A percentile compares a stretch with the other conserved stretches of the same genome.
These are phyloP conservation scores for Jordanella pulchra DNA, from an alignment of 2,797 vertebrate species.

Conservation along the genomic window DNA sequence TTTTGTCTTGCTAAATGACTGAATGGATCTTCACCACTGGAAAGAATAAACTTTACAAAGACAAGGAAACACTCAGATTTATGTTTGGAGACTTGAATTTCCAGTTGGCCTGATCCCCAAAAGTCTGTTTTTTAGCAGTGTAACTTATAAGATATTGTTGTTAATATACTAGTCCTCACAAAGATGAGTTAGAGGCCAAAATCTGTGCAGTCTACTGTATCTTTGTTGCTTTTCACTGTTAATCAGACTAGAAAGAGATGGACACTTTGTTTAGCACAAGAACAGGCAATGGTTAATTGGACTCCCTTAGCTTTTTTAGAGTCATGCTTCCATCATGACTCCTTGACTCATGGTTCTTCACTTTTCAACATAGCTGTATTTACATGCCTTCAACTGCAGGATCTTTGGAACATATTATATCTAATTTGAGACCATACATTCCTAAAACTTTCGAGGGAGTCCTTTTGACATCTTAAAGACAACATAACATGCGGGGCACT, in stretches of 20 bases:
- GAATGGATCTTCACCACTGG: slow-evolving; percentile 39
- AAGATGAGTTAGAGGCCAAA: slow-evolving; percentile 25
- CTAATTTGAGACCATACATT: neutral
- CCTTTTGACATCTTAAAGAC: neutral
- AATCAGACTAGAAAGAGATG: slow-evolving; percentile 21
- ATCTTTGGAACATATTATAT: neutral
- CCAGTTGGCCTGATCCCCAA: slow-evolving; percentile 40
- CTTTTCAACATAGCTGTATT: neutral
- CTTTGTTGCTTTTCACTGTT: slow-evolving; percentile 26
- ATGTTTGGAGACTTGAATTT: slow-evolving; percentile 37
- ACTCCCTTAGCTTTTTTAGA: neutral
- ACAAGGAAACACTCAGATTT: slow-evolving; percentile 31
- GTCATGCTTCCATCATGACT: neutral
- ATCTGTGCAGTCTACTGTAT: slow-evolving; percentile 72
- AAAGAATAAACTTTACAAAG: slow-evolving; percentile 54
- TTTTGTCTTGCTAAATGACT: slow-evolving; percentile 20
- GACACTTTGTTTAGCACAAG: slow-evolving; percentile 3
- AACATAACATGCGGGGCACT: neutral
- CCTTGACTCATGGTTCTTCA: neutral
- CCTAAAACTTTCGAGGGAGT: neutral
- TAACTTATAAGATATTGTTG: slow-evolving; percentile 57
- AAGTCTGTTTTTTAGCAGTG: slow-evolving; percentile 39
- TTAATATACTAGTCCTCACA: slow-evolving; percentile 38
- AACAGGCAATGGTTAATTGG: neutral
- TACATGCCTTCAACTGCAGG: neutral